A percentile compares a stretch with the other conserved stretches of the same genome.
Evolutionary conservation across 2,113 vertebrate species (phyloP).

Genomic region (Oryzias curvinotus): DNA sequence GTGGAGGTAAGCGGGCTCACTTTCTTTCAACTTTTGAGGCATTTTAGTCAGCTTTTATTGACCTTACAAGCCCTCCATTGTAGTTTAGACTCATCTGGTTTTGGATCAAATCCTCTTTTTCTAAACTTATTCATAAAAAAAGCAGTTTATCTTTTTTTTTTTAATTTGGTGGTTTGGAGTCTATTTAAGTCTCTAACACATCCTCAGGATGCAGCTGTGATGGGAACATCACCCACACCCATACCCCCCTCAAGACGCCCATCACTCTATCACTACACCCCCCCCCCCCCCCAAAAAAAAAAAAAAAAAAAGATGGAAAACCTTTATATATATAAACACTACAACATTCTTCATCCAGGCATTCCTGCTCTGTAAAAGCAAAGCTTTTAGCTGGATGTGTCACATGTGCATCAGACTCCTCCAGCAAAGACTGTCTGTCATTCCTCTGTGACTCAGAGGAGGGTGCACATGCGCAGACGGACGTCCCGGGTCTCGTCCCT

Average conservation of each 20-base stretch:
- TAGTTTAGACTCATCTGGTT: neutral
- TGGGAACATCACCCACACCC: too few relatives aligned
- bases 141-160: too few relatives aligned
- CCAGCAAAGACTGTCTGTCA: slow-evolving; percentile 38
- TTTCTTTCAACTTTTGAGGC: neutral
- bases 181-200: too few relatives aligned
- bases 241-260: too few relatives aligned
- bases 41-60: neutral
- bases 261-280: too few relatives aligned
- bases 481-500: slow-evolving; percentile 8
- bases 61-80: neutral
- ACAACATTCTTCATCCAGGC: neutral
- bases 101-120: neutral
- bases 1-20: slow-evolving; percentile 40
- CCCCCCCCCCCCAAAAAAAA: too few relatives aligned
- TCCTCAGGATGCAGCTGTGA: too few relatives aligned
- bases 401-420: slow-evolving; percentile 32
- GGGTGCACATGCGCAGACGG: slow-evolving; percentile 16
- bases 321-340: too few relatives aligned
- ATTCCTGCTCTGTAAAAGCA: neutral
- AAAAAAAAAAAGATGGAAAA: too few relatives aligned
- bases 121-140: neutral
- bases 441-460: slow-evolving; percentile 55
- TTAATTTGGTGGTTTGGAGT: too few relatives aligned
- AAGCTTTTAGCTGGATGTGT: slow-evolving; percentile 37